Evolutionary conservation across 2,113 vertebrate species (phyloP).

Genomic region (Gadus macrocephalus): DNA sequence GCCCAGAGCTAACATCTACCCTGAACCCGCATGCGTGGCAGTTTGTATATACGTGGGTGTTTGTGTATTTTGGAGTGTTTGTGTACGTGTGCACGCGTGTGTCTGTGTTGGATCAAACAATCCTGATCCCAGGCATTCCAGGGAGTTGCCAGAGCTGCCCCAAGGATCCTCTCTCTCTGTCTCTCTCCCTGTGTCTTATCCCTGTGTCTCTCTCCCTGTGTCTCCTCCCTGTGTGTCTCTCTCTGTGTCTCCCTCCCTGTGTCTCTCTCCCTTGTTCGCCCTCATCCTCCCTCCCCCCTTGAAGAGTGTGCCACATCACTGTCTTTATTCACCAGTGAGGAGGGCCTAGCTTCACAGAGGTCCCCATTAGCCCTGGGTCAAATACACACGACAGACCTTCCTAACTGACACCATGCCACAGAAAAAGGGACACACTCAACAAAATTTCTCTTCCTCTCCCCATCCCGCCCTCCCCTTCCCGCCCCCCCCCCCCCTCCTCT

Average conservation of each 20-base stretch:
- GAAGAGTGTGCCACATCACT: background rate
- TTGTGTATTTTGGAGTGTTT: slow-evolving; percentile 18
- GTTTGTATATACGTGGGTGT: background rate
- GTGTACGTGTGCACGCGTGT: background rate
- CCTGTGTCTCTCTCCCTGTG: background rate
- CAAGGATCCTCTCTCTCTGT: too few species aligned
- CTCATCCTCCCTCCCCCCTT: background rate
- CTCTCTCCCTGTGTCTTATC: background rate
- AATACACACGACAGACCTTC: too few species aligned
- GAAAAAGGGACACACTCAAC: too few species aligned
- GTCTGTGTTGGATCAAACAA: background rate
- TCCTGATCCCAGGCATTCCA: too few species aligned
- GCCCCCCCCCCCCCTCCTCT: background rate
- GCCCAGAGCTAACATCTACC: too few species aligned
- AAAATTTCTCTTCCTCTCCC: too few species aligned
- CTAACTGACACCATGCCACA: too few species aligned
- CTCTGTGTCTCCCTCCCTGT: background rate
- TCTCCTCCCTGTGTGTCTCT: background rate
- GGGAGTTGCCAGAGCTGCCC: too few species aligned
- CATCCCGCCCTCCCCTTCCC: background rate
- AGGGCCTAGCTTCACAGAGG: too few species aligned
- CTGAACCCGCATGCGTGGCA: too few species aligned
- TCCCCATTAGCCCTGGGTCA: too few species aligned
- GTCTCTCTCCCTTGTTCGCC: background rate
- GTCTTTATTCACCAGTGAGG: too few species aligned